A percentile compares a stretch with the other conserved stretches of the same genome.
Evolutionary conservation across 2,888 invertebrate species (phyloP).

Genomic region (Silvanus unidentatus): DNA sequence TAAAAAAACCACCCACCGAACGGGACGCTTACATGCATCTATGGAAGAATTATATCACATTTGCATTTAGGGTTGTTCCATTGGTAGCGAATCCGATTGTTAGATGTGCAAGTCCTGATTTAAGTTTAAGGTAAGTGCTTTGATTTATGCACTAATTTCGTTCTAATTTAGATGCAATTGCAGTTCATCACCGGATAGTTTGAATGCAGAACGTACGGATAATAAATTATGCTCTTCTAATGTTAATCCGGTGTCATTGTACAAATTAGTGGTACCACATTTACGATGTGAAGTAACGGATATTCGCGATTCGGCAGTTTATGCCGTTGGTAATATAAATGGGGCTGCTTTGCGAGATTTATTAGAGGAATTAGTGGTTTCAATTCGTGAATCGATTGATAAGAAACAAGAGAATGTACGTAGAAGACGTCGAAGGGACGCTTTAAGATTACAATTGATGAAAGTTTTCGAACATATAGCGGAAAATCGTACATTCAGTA

Average conservation of each 20-base stretch:
- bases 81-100: constrained; percentile 81
- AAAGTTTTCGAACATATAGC: constrained; percentile 89
- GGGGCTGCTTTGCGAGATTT: constrained; percentile 91
- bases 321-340: constrained; percentile 92
- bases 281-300: constrained; percentile 90
- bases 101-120: constrained; percentile 88
- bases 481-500: constrained; percentile 82
- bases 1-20: constrained; percentile 87
- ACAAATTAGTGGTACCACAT: constrained; percentile 88
- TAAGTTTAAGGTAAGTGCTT: constrained; percentile 72
- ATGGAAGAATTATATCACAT: constrained; percentile 96
- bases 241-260: constrained; percentile 79
- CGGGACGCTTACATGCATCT: constrained; percentile 92
- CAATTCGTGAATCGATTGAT: constrained; percentile 93
- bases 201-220: constrained; percentile 76
- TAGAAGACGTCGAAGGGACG: constrained; percentile 82
- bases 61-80: constrained; percentile 94
- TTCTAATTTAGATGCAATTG: constrained; percentile 27
- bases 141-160: neutral
- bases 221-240: constrained; percentile 57
- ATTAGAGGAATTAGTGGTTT: constrained; percentile 88
- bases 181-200: constrained; percentile 87
- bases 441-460: constrained; percentile 84
- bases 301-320: constrained; percentile 89
- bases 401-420: constrained; percentile 96